Conservation (phyloP, 2,888 invertebrate genomes). For the Parascotia fuliginaria region DNA sequence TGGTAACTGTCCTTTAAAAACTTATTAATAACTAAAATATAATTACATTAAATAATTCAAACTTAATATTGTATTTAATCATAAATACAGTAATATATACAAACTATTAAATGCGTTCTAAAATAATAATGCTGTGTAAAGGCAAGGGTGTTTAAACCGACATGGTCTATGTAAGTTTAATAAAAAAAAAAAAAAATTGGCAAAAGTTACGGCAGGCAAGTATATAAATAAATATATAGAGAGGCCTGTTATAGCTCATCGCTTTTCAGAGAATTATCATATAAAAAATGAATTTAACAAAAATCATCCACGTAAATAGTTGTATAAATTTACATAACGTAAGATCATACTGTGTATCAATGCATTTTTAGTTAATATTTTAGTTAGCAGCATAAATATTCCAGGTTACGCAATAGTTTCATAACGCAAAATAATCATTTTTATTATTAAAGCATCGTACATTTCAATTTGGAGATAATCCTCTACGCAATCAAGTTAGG, state of each 20-base stretch:
- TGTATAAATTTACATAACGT: no score
- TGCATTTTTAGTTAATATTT: no score
- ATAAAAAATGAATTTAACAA: no score
- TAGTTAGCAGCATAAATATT: no score
- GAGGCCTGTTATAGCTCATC: neutral
- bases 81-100: slow-evolving; percentile 46
- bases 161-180: slow-evolving; percentile 33
- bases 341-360: no score
- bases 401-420: neutral
- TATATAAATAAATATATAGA: slow-evolving; percentile 1
- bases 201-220: slow-evolving; percentile 41
- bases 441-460: no score
- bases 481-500: neutral
- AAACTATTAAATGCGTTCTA: slow-evolving; percentile 55
- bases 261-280: neutral
- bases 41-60: slow-evolving; percentile 24
- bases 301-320: no score
- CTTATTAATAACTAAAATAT: slow-evolving; percentile 23
- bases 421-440: neutral
- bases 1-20: slow-evolving; percentile 38
- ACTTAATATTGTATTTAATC: slow-evolving; percentile 30
- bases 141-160: slow-evolving; percentile 60
- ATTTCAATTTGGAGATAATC: neutral
- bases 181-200: slow-evolving; percentile 21
- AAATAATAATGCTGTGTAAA: slow-evolving; percentile 47